phyloP scores from a whole-genome alignment of 2,888 invertebrate genomes.

The Dendrolimus pini region DNA sequence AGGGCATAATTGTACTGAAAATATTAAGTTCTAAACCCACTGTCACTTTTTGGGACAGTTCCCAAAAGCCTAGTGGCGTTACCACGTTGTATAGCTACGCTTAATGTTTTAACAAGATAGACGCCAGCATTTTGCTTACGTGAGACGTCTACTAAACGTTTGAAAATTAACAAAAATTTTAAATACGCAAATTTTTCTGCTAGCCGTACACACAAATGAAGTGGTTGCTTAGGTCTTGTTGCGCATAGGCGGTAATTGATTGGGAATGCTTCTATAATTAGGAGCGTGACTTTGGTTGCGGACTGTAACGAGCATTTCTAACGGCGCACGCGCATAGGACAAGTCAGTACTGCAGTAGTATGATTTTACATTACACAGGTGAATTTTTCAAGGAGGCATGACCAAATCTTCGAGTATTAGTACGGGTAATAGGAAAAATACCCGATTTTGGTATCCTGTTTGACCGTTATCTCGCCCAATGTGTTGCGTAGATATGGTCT shows the following conservation, averaged over 20 bases:
- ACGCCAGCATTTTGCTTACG: too few relatives aligned
- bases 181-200: constrained; percentile 22
- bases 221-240: constrained; percentile 49
- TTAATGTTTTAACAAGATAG: too few relatives aligned
- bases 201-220: constrained; percentile 48
- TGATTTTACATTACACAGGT: constrained; percentile 4
- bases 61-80: too few relatives aligned
- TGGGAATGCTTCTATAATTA: constrained; percentile 77
- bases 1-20: too few relatives aligned
- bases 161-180: too few relatives aligned
- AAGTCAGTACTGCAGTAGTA: background rate
- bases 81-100: too few relatives aligned
- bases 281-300: constrained; percentile 64
- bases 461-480: too few relatives aligned
- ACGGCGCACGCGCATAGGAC: too few relatives aligned
- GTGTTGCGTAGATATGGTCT: too few relatives aligned
- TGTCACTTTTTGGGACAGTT: too few relatives aligned
- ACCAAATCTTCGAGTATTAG: constrained; percentile 9
- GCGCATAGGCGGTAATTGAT: constrained; percentile 65
- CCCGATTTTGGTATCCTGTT: background rate
- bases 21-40: too few relatives aligned
- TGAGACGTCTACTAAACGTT: too few relatives aligned
- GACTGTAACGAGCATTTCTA: constrained; percentile 26
- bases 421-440: constrained; percentile 10
- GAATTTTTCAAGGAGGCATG: constrained; percentile 1